phyloP scores from a whole-genome alignment of 1,140 invertebrate species.

The Brachystomella parvula region DNA sequence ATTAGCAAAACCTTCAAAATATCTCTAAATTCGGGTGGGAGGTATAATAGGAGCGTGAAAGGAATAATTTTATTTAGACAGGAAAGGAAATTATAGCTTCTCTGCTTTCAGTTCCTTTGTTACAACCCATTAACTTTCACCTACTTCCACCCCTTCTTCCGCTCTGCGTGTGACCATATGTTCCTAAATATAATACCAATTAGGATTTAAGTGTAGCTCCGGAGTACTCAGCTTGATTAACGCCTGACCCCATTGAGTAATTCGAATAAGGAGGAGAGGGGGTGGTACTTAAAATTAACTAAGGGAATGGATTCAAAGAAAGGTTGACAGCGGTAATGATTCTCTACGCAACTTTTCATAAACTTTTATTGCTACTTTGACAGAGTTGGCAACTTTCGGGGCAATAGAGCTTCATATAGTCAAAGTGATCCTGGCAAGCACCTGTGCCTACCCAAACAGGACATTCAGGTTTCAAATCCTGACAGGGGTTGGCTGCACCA shows the following conservation, averaged over 20 bases:
- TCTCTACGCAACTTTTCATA: not conserved
- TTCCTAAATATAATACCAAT: not conserved
- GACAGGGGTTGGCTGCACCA: not conserved
- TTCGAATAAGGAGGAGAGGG: too few species aligned
- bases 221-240: too few species aligned
- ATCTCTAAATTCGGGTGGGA: too few species aligned
- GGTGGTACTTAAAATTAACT: too few species aligned
- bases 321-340: not conserved
- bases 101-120: not conserved
- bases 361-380: not conserved
- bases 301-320: not conserved
- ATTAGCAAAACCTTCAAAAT: not conserved
- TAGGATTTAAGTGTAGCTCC: not conserved
- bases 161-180: too few species aligned
- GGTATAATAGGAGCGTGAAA: not conserved
- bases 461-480: slow-evolving; percentile 2
- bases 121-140: not conserved
- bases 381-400: not conserved
- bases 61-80: too few species aligned
- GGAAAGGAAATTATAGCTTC: not conserved
- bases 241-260: too few species aligned
- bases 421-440: not conserved
- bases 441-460: not conserved
- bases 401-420: slow-evolving; percentile 14
- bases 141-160: not conserved